phyloP scores from a whole-genome alignment of 2,113 vertebrate species.

The Amia ocellicauda region DNA sequence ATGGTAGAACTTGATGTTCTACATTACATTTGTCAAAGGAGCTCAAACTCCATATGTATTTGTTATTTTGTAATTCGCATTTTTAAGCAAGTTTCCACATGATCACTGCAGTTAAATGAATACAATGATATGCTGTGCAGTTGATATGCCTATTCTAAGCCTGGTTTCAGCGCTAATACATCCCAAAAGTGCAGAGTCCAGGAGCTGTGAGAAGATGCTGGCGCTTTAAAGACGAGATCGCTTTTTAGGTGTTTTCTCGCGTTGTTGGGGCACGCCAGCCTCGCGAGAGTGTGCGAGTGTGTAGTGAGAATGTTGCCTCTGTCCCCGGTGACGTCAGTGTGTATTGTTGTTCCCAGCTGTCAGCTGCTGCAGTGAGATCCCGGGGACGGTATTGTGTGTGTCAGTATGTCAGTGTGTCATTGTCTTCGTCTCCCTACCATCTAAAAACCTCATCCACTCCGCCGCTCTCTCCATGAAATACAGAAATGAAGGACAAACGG shows the following conservation, averaged over 20 bases:
- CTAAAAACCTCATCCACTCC: constrained; percentile 26
- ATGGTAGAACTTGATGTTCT: too few species aligned
- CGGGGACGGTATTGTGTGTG: constrained; percentile 23
- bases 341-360: constrained; percentile 61
- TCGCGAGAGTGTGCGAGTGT: constrained; percentile 29
- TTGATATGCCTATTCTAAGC: too few species aligned
- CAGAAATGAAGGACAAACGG: constrained; percentile 83
- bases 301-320: constrained; percentile 19
- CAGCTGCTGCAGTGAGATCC: constrained; percentile 38
- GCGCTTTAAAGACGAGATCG: background rate
- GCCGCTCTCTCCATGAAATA: constrained; percentile 56
- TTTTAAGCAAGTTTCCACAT: too few species aligned
- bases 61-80: too few species aligned
- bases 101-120: too few species aligned
- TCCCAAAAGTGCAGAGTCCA: too few species aligned
- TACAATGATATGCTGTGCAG: too few species aligned
- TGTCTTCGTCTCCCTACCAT: constrained; percentile 45
- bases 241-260: constrained; percentile 27
- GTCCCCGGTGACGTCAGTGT: constrained; percentile 53
- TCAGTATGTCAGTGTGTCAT: constrained; percentile 57
- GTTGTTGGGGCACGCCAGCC: constrained; percentile 34
- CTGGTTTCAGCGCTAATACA: too few species aligned
- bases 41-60: too few species aligned
- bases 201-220: too few species aligned
- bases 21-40: too few species aligned